Evolutionary conservation across 2,113 vertebrate species (phyloP), one percentile per base, ranked within the genome.

Genomic region (Copsychus sechellarum): DNA sequence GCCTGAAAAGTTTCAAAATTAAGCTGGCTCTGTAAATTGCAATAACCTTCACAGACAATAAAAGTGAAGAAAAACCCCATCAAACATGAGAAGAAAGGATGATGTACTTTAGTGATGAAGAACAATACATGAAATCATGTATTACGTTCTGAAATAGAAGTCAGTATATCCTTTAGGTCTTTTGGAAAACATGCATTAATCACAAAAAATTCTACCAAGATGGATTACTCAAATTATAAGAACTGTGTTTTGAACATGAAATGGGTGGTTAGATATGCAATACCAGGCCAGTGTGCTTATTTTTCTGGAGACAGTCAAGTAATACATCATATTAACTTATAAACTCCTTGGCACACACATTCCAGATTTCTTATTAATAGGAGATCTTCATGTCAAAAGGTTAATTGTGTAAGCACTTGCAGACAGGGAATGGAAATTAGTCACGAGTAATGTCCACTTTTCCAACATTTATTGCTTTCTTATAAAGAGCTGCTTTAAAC

Each of bases 381-480:
- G 40, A 92, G 81, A 78, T 94, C 86, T 81, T 91, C 78, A 47
- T 64, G 61, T 74, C 26, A 74, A 7, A 40, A 93, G 90, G 81
- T 94, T 96, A 96, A 97, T 96, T 93, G 95, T 87, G 50, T 64
- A 89, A 84, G 73, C 8, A 64, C 16, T 50, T 70, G 81, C 53
- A 86, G 78, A 21, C 50, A 48, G 12, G 15, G 67, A 77, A 58
- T 77, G 31, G 23, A n/a, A 86, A 81, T 86, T 40, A 34, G 28
- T 80, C 67, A 47, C 12, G 24, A 56, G 10, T 45, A 76, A 73
- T 36, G 16, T 64, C 64, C 31, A 26, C 33, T 93, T 84, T n/a
- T 47, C 54, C 64, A 82, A 34, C 31, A 12, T 61, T 62, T 78
- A 42, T 72, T 3, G 0, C 51, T 91, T 85, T 95, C 42, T 81